Percentiles rank a stretch among this genome's conserved stretches.
phyloP scores from a whole-genome alignment of 2,113 vertebrate genomes.

The Chaenogobius annularis region DNA sequence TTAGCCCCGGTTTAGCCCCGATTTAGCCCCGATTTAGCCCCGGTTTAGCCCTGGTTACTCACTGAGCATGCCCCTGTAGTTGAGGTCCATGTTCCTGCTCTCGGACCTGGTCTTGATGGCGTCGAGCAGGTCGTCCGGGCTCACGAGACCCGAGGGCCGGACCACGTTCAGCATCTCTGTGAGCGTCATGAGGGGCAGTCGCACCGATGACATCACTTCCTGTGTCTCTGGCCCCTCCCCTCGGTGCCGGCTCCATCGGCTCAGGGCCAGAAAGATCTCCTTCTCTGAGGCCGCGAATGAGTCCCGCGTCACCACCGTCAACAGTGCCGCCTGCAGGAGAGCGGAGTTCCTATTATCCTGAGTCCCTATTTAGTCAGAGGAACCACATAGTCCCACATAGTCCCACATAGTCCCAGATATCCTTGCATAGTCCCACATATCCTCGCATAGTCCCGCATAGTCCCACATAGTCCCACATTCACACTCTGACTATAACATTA shows the following conservation, averaged over 20 bases:
- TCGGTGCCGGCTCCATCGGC: slow-evolving; percentile 93
- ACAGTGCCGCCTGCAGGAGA: slow-evolving; percentile 81
- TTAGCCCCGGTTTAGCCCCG: too few relatives aligned
- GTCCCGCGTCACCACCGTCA: slow-evolving; percentile 89
- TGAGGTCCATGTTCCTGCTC: slow-evolving; percentile 98
- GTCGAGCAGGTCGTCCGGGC: slow-evolving; percentile 93
- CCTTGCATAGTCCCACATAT: too few relatives aligned
- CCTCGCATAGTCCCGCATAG: too few relatives aligned
- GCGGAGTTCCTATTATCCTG: too few relatives aligned
- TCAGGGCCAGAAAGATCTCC: slow-evolving; percentile 94
- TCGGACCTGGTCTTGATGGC: slow-evolving; percentile 96
- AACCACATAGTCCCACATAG: too few relatives aligned
- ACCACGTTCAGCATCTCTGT: slow-evolving; percentile 95
- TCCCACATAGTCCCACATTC: too few relatives aligned
- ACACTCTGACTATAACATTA: too few relatives aligned
- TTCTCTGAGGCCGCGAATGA: slow-evolving; percentile 94
- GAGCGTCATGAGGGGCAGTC: slow-evolving; percentile 95
- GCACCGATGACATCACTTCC: slow-evolving; percentile 93
- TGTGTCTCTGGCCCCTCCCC: slow-evolving; percentile 79
- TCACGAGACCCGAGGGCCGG: slow-evolving; percentile 88
- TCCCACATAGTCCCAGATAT: too few relatives aligned
- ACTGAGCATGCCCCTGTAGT: slow-evolving; percentile 98
- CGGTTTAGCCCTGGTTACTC: slow-evolving; percentile 18
- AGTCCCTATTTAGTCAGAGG: too few relatives aligned
- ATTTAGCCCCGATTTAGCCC: too few relatives aligned